phyloP scores from a whole-genome alignment of 2,797 vertebrate species.

The Botia kubotai region DNA sequence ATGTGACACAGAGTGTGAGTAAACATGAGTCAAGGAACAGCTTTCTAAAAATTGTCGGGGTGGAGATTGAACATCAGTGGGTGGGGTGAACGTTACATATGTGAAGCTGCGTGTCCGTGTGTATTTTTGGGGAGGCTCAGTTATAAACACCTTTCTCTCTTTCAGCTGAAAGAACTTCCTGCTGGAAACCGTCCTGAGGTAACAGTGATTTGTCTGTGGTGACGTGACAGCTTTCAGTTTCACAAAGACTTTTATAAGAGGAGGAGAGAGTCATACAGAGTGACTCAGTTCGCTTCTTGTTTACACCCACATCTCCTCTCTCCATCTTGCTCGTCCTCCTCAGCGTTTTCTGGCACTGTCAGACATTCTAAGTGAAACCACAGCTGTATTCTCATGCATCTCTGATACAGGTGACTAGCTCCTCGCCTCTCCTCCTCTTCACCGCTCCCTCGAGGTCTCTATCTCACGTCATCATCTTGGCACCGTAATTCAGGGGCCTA shows the following conservation, averaged over 20 bases:
- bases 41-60: neutral
- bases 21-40: neutral
- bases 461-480: slow-evolving; percentile 13
- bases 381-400: slow-evolving; percentile 31
- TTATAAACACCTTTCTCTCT: neutral
- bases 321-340: slow-evolving; percentile 23
- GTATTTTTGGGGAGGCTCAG: neutral
- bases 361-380: slow-evolving; percentile 34
- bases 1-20: no score
- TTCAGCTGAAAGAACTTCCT: neutral
- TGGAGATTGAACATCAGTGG: neutral
- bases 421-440: neutral
- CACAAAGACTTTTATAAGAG: slow-evolving; percentile 39
- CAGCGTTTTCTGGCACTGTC: slow-evolving; percentile 61
- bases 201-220: slow-evolving; percentile 35
- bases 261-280: slow-evolving; percentile 29
- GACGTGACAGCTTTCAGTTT: slow-evolving; percentile 51
- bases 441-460: neutral
- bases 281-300: slow-evolving; percentile 47
- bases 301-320: slow-evolving; percentile 44
- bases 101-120: neutral
- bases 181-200: slow-evolving; percentile 31
- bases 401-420: slow-evolving; percentile 41
- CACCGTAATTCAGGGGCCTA: neutral
- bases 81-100: neutral